phyloP scores from a whole-genome alignment of 1,140 invertebrate genomes.

The Megalonaias nervosa region DNA sequence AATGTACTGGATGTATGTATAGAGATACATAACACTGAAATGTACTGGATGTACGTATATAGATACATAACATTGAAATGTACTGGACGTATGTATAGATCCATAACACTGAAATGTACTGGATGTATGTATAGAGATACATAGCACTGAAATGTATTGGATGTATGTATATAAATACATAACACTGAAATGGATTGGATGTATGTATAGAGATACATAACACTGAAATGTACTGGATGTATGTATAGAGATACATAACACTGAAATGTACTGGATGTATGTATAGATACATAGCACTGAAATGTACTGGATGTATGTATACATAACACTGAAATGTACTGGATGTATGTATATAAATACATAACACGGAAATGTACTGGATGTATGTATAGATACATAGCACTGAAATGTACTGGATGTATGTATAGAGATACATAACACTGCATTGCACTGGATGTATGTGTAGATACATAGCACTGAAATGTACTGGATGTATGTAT shows the following conservation, averaged over 20 bases:
- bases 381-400: too few species aligned
- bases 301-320: too few species aligned
- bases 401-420: not conserved
- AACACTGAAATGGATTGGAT: too few species aligned
- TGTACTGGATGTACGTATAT: constrained; percentile 31
- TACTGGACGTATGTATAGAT: too few species aligned
- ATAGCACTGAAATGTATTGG: not conserved
- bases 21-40: not conserved
- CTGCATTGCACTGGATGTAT: not conserved
- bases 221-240: not conserved
- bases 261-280: constrained; percentile 47
- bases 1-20: too few species aligned
- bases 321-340: constrained; percentile 10
- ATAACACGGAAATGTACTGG: not conserved
- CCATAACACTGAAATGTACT: constrained; percentile 35
- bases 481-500: constrained; percentile 49
- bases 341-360: constrained; percentile 35
- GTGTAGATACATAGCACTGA: constrained; percentile 23
- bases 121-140: constrained; percentile 34
- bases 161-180: too few species aligned
- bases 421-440: not conserved
- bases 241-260: too few species aligned
- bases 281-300: too few species aligned
- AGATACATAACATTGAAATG: too few species aligned
- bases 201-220: not conserved